Evolutionary conservation across 2,888 invertebrate genomes (phyloP), one percentile per base, ranked within the genome.

Genomic region (Drosophila quinaria): DNA sequence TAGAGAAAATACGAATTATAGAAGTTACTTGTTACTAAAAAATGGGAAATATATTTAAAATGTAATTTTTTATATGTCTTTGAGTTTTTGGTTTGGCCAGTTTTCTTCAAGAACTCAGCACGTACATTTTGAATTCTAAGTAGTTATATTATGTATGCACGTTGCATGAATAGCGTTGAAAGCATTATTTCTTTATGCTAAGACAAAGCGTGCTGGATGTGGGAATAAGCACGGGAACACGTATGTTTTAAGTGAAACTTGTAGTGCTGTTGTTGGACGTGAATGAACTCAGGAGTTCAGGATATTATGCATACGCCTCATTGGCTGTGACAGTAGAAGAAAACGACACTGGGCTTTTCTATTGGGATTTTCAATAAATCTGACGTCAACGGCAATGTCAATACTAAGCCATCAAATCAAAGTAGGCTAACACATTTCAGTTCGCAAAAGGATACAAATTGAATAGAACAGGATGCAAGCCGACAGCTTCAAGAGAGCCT

Each of bases 351-450:
- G 2, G 8, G 51, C 22, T 50, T 46, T 62, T 29, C 52, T 65
- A 51, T 62, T 78, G 78, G 54, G 62, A 55, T 69, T 65, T 74
- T 65, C 69, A 77, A 81, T 87, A 84, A 84, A 81, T 81, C 81
- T 73, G 69, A 39, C 63, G 60, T 74, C 74, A 68, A 68, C 67
- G 65, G 68, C 67, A 78, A 66, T 81, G 87, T 78, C 87, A 71
- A 66, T 67, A 67, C 73, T 66, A 72, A 87, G 70, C 78, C 78
- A 65, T 70, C 73, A 78, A 88, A 84, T 88, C 83, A 75, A 77
- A 82, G 70, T 64, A 71, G 47, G 62, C 63, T 25, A 52, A 15
- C 42, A 33, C 37, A 39, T 29, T 50, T 50, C 55, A 55, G 55
- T 63, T 49, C 55, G 60, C 61, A 56, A 66, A 71, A 73, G 50